Base-by-base conservation (phyloP, 2,888 invertebrate species). In the Scotopteryx bipunctaria region DNA sequence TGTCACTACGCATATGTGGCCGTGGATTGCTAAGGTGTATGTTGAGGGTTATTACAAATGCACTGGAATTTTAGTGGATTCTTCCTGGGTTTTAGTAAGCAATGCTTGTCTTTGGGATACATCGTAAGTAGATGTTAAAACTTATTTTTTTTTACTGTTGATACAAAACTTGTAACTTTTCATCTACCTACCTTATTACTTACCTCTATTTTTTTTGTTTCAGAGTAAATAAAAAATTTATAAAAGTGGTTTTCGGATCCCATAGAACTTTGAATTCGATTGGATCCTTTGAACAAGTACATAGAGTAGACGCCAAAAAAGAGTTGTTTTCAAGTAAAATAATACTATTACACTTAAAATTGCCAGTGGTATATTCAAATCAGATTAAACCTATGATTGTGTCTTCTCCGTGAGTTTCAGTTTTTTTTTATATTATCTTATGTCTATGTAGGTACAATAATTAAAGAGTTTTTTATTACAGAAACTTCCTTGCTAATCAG, bases 11-110 rank as follows among this genome's bases (percentile, higher is more conserved):
- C 57, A 73, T 11, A 71, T 81, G 51, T 93, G 93, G 91, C 95
- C 95, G 0, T 96, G 96, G 96, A 83, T 93, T 66, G 95, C 93
- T 0, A 93, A 94, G 64, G 85, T 97, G 42, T 95, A 92, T 75
- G 85, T 92, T 0, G 93, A 96, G 69, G 96, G 96, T 1, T 75
- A 84, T 50, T 94, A 94, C 57, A 92, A 83, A 66, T 96, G 96
- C 69, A 91, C 93, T 33, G 96, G 95, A 3, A 91, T 94, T 23
- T 81, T 96, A 46, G 74, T 96, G 32, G 92, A 94, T 60, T 70
- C 85, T 1, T 81, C 92, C 11, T 95, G 95, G 95, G 87, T 95
- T 43, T 70, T 96, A 49, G 82, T 92, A 2, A 91, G 91, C 55
- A 86, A 90, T 45, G 81, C 81, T 8, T 95, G 95, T 67, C 78